phyloP scores from a whole-genome alignment of 2,797 vertebrate genomes.

The Betta splendens region DNA sequence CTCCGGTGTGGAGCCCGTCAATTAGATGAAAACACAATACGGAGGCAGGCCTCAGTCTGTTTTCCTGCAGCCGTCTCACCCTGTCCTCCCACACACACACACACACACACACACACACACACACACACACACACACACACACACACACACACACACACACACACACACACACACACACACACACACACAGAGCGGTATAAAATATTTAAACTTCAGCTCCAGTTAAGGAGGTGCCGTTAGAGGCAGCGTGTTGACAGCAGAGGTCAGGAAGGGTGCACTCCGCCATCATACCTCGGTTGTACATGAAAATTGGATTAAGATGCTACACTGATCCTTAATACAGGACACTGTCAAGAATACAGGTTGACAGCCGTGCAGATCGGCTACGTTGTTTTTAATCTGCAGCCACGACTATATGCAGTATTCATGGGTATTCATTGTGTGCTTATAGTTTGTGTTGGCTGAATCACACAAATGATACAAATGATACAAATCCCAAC shows the following conservation, averaged over 20 bases:
- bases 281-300: background rate
- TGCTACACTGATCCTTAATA: conserved; percentile 11
- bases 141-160: conserved; percentile 4
- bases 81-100: background rate
- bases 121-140: conserved; percentile 1
- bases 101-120: background rate
- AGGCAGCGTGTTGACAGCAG: conserved; percentile 38
- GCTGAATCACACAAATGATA: conserved; percentile 40
- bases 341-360: no score
- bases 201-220: conserved; percentile 62
- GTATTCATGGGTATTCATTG: conserved; percentile 10
- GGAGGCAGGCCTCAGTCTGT: conserved; percentile 13
- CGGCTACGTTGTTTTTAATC: no score
- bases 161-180: conserved; percentile 9
- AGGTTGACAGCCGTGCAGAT: no score
- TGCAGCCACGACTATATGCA: conserved; percentile 13
- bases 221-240: conserved; percentile 42
- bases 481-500: background rate
- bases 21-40: conserved; percentile 29
- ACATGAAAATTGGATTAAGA: background rate
- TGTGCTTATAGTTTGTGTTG: conserved; percentile 9
- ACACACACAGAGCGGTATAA: conserved; percentile 26
- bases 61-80: conserved; percentile 10
- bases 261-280: conserved; percentile 40
- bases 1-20: background rate